Evolutionary conservation across 2,888 invertebrate genomes (phyloP).

Genomic region (Drosophila nigritarsus): DNA sequence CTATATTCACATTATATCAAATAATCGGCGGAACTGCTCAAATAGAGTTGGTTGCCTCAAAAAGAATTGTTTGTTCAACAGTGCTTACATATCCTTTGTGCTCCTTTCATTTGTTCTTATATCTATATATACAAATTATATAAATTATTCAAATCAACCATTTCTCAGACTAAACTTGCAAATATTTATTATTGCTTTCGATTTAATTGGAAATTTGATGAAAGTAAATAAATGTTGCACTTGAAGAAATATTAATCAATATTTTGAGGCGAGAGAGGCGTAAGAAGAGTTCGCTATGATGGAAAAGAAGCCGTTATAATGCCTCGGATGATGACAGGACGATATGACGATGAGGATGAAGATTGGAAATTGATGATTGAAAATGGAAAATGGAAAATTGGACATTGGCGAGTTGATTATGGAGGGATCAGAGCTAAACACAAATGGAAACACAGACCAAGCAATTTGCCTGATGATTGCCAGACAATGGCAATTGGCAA

Average conservation of each 20-base stretch:
- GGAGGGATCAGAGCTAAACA: conserved; percentile 34
- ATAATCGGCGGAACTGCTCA: neutral
- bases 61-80: neutral
- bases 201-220: no score
- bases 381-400: no score
- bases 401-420: conserved; percentile 47
- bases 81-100: neutral
- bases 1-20: no score
- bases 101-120: no score
- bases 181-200: no score
- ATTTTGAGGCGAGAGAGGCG: no score
- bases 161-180: no score
- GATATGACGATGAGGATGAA: neutral
- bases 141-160: no score
- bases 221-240: no score
- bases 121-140: neutral
- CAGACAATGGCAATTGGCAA: conserved; percentile 37
- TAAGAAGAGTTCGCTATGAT: neutral
- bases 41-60: neutral
- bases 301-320: neutral
- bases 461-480: conserved; percentile 50
- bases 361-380: neutral
- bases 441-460: conserved; percentile 38
- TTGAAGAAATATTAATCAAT: neutral
- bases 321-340: conserved; percentile 20